phyloP scores from a whole-genome alignment of 35 echinoderm and acorn worm genomes.

The Anneissia japonica region DNA sequence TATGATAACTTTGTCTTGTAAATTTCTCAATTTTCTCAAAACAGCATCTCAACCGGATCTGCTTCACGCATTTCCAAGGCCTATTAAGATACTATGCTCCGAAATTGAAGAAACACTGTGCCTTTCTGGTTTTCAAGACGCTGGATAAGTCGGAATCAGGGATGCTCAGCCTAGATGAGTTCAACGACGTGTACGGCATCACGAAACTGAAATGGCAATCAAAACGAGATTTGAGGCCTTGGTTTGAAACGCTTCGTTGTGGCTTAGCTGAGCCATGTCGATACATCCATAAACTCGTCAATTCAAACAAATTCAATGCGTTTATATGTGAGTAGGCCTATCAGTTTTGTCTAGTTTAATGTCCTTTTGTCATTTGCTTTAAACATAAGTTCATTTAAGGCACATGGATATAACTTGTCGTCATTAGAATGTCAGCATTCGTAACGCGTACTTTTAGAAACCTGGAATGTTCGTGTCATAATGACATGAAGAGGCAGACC shows the following conservation, averaged over 20 bases:
- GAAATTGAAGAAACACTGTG: constrained; percentile 49
- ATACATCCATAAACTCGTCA: constrained; percentile 44
- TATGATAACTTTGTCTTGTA: no score
- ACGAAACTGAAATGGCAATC: constrained; percentile 56
- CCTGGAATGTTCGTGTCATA: no score
- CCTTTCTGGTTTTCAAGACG: constrained; percentile 72
- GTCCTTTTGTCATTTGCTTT: no score
- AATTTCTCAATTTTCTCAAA: no score
- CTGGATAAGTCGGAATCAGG: constrained; percentile 55
- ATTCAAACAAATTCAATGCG: constrained; percentile 37
- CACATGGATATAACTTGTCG: no score
- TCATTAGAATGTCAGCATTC: no score
- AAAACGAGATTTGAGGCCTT: constrained; percentile 27
- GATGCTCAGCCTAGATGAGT: constrained; percentile 33
- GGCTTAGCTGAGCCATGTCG: constrained; percentile 50
- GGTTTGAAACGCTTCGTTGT: constrained; percentile 53
- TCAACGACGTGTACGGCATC: constrained; percentile 45
- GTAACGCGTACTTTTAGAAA: no score
- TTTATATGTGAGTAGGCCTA: constrained; percentile 63
- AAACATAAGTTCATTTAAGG: no score
- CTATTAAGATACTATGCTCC: constrained; percentile 65
- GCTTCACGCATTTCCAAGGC: constrained; percentile 81
- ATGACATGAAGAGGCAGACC: no score
- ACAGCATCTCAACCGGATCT: constrained; percentile 70
- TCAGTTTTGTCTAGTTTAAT: no score